Conservation (phyloP, 2,797 vertebrate species). For the Ctenopoma kingsleyae region DNA sequence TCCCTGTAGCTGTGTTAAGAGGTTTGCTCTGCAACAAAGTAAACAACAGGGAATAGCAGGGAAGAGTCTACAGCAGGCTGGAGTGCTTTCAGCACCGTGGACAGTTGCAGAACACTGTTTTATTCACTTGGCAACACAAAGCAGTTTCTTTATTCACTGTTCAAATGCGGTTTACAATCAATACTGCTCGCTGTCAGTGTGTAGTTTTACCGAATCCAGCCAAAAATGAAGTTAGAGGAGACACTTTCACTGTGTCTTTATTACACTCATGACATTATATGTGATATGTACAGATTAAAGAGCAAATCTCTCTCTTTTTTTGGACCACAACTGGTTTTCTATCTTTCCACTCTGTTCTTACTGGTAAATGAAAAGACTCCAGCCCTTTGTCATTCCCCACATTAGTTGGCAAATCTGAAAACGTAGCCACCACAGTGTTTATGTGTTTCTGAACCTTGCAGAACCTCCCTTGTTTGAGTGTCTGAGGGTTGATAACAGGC, state of each 20-base stretch:
- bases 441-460: constrained; percentile 66
- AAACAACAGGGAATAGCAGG: constrained; percentile 15
- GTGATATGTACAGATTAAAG: constrained; percentile 5
- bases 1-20: not conserved
- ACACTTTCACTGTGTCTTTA: constrained; percentile 16
- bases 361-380: constrained; percentile 10
- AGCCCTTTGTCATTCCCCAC: not conserved
- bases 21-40: not conserved
- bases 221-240: constrained; percentile 2
- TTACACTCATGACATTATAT: constrained; percentile 11
- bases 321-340: not conserved
- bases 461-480: constrained; percentile 64
- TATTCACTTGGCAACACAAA: constrained; percentile 22
- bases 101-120: constrained; percentile 9
- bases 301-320: not conserved
- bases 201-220: constrained; percentile 22
- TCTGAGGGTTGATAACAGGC: constrained; percentile 74
- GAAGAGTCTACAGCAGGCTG: not conserved
- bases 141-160: constrained; percentile 28
- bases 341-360: not conserved
- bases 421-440: constrained; percentile 47
- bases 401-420: constrained; percentile 37
- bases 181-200: constrained; percentile 24
- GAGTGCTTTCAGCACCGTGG: constrained; percentile 38
- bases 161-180: constrained; percentile 34